phyloP scores from a whole-genome alignment of 2,888 invertebrate species.

The Pheosia tremula region DNA sequence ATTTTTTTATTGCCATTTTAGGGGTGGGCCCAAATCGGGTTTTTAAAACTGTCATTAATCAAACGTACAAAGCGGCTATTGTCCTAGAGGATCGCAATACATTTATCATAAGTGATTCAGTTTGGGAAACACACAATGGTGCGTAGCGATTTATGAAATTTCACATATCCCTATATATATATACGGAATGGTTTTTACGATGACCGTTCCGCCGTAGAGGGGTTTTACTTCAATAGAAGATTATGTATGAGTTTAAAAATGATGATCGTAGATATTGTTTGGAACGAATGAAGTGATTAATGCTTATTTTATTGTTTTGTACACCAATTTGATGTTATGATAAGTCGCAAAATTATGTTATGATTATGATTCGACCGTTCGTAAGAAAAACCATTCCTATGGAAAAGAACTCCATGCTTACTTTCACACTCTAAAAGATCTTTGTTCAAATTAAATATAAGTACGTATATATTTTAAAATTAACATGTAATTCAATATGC shows the following conservation, averaged over 20 bases:
- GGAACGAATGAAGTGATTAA: background rate
- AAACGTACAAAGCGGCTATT: constrained; percentile 55
- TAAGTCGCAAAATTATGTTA: background rate
- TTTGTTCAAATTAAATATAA: no score
- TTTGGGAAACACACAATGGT: constrained; percentile 43
- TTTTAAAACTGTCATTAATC: constrained; percentile 64
- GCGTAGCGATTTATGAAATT: constrained; percentile 64
- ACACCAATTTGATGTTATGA: background rate
- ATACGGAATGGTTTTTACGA: constrained; percentile 28
- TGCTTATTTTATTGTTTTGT: background rate
- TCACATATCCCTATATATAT: constrained; percentile 51
- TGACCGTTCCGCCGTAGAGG: constrained; percentile 19
- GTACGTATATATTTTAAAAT: no score
- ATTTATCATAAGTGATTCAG: constrained; percentile 71
- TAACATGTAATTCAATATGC: no score
- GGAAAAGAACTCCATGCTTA: no score
- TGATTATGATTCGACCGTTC: no score
- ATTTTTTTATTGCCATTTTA: constrained; percentile 46
- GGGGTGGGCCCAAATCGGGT: constrained; percentile 38
- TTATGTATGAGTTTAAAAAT: background rate
- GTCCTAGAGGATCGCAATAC: constrained; percentile 62
- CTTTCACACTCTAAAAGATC: no score
- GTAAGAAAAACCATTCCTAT: no score
- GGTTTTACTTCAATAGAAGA: constrained; percentile 14
- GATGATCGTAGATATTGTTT: background rate